Evolutionary conservation across 2,888 invertebrate species (phyloP).

Genomic region (Aphodius granarius): DNA sequence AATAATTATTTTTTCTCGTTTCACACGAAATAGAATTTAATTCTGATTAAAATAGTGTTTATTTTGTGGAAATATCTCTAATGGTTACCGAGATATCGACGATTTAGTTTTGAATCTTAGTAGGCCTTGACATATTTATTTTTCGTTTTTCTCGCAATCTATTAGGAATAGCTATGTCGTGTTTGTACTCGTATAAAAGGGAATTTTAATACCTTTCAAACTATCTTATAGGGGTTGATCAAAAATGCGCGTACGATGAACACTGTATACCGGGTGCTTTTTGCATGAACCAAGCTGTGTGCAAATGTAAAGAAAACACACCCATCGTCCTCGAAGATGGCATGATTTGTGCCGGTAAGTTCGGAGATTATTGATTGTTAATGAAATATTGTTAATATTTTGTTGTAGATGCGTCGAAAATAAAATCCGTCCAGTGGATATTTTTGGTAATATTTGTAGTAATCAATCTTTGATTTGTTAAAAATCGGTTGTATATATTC

Average conservation of each 20-base stretch:
- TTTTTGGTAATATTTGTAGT: neutral
- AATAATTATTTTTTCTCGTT: too few species aligned
- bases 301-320: slow-evolving; percentile 47
- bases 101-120: too few species aligned
- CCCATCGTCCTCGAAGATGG: slow-evolving; percentile 43
- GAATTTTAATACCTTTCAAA: neutral
- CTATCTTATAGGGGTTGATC: slow-evolving; percentile 45
- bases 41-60: too few species aligned
- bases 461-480: neutral
- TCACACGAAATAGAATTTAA: too few species aligned
- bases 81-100: too few species aligned
- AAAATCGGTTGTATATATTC: neutral
- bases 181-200: neutral
- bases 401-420: neutral
- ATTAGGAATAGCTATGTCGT: too few species aligned
- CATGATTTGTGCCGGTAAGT: slow-evolving; percentile 43
- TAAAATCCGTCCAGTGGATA: neutral
- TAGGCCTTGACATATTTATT: too few species aligned
- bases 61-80: too few species aligned
- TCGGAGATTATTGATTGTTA: neutral
- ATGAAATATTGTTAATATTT: neutral
- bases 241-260: slow-evolving; percentile 51
- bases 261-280: slow-evolving; percentile 52
- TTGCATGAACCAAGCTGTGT: slow-evolving; percentile 48
- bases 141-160: too few species aligned